Conservation (phyloP, 2,797 vertebrate species). For the Centroberyx gerrardi region DNA sequence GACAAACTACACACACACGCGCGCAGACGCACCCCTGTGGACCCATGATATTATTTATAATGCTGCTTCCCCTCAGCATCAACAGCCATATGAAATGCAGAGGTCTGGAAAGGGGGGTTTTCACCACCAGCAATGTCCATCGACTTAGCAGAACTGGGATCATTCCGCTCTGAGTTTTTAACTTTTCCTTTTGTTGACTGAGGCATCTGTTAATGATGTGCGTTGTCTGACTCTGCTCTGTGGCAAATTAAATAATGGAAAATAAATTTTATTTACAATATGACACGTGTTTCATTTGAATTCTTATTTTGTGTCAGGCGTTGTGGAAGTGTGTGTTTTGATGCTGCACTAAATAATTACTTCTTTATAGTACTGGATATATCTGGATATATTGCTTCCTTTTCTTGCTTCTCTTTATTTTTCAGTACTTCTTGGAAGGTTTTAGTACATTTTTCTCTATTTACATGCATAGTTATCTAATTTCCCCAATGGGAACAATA, state of each 20-base stretch:
- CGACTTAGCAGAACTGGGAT: constrained; percentile 34
- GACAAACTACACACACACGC: not conserved
- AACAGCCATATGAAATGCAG: constrained; percentile 27
- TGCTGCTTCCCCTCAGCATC: constrained; percentile 53
- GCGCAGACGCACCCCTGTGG: constrained; percentile 15
- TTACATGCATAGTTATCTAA: too few relatives aligned
- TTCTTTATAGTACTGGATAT: too few relatives aligned
- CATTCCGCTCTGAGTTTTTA: constrained; percentile 28
- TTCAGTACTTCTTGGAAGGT: too few relatives aligned
- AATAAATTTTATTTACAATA: constrained; percentile 84
- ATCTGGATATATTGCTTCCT: too few relatives aligned
- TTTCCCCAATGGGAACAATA: too few relatives aligned
- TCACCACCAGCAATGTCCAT: constrained; percentile 20
- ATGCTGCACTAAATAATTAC: too few relatives aligned
- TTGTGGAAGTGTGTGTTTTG: not conserved
- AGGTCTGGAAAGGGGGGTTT: constrained; percentile 11
- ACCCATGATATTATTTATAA: constrained; percentile 72
- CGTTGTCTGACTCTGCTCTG: constrained; percentile 53
- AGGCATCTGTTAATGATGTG: constrained; percentile 54
- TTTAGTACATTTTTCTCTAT: too few relatives aligned
- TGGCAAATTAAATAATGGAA: constrained; percentile 57
- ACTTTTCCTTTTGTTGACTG: constrained; percentile 36
- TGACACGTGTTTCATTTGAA: not conserved
- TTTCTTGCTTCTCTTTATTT: too few relatives aligned
- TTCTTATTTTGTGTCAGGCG: not conserved